phyloP scores from a whole-genome alignment of 2,113 vertebrate genomes.

The Neotoma lepida region DNA sequence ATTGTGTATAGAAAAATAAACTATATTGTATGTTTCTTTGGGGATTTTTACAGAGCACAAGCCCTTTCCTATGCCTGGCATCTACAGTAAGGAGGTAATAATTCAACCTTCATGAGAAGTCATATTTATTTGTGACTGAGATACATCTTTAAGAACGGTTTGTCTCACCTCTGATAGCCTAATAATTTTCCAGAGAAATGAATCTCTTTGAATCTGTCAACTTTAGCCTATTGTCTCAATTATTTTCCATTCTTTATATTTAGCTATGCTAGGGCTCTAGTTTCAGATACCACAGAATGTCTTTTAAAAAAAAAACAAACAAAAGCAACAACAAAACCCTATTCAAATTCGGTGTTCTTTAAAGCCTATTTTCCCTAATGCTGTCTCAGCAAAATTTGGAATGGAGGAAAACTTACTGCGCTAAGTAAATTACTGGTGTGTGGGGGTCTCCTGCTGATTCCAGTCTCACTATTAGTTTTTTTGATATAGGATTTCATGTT shows the following conservation, averaged over 20 bases:
- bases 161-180: neutral
- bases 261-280: neutral
- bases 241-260: slow-evolving; percentile 26
- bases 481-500: neutral
- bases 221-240: neutral
- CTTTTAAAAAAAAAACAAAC: neutral
- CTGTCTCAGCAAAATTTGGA: slow-evolving; percentile 1
- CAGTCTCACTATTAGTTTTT: neutral
- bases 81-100: slow-evolving; percentile 27
- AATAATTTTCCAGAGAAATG: neutral
- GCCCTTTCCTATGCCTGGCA: neutral
- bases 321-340: neutral
- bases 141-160: slow-evolving; percentile 19
- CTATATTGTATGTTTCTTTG: neutral
- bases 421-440: neutral
- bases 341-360: slow-evolving; percentile 25
- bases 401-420: neutral
- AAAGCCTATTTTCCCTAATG: slow-evolving; percentile 1
- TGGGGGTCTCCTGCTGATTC: neutral
- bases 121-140: slow-evolving; percentile 1
- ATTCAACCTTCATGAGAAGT: neutral
- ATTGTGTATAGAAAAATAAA: neutral
- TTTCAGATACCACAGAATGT: neutral
- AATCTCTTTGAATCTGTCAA: slow-evolving; percentile 2
- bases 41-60: neutral